Conservation (phyloP, 53 echinoderm and acorn worm genomes). For the Apostichopus leukothele region DNA sequence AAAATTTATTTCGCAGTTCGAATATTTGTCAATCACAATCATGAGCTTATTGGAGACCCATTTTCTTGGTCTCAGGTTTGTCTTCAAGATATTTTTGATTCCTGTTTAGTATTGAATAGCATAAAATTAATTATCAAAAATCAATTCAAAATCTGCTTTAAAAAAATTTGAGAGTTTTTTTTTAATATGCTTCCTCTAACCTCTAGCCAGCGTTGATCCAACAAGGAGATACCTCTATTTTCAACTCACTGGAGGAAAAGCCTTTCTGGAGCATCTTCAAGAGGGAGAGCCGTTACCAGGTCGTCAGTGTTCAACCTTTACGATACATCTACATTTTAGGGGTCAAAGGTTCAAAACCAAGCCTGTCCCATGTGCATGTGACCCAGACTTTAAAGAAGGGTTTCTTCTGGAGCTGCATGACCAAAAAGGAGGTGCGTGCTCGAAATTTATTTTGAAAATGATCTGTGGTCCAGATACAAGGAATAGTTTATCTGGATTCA, state of each 20-base stretch:
- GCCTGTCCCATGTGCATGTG: slow-evolving; percentile 96
- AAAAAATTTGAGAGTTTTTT: neutral
- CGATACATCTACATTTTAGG: slow-evolving; percentile 79
- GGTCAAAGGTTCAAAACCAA: slow-evolving; percentile 91
- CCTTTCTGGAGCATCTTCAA: slow-evolving; percentile 94
- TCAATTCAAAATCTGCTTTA: neutral
- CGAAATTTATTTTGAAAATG: too few relatives aligned
- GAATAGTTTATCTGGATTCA: too few relatives aligned
- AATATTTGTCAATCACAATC: too few relatives aligned
- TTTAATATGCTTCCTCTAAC: neutral
- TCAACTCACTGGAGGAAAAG: slow-evolving; percentile 81
- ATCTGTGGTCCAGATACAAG: too few relatives aligned
- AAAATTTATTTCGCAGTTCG: too few relatives aligned
- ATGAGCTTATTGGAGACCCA: too few relatives aligned
- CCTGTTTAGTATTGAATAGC: too few relatives aligned
- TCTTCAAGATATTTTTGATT: too few relatives aligned
- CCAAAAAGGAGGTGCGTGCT: slow-evolving; percentile 69
- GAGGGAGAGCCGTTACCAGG: slow-evolving; percentile 91
- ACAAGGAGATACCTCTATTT: slow-evolving; percentile 91
- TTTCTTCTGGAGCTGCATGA: slow-evolving; percentile 86
- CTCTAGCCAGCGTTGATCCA: slow-evolving; percentile 87
- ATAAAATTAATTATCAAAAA: too few relatives aligned
- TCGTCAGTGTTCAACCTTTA: slow-evolving; percentile 77
- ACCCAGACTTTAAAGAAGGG: slow-evolving; percentile 94
- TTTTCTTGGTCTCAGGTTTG: too few relatives aligned